phyloP scores from a whole-genome alignment of 1,140 invertebrate genomes.

The Globodera rostochiensis region DNA sequence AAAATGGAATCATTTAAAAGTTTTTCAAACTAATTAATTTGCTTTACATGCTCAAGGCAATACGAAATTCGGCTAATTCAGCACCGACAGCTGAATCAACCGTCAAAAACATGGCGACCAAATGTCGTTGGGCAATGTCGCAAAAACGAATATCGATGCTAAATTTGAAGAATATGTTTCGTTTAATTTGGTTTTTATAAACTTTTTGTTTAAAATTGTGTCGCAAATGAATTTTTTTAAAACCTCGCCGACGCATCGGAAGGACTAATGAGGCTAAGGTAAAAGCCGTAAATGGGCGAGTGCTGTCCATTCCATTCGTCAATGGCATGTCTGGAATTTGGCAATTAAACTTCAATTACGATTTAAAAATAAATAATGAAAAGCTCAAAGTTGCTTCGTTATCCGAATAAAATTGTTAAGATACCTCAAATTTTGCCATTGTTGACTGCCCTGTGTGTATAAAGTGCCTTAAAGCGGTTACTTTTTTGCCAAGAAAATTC shows the following conservation, averaged over 20 bases:
- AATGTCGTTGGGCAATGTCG: conserved; percentile 56
- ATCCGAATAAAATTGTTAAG: background rate
- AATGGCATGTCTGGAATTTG: conserved; percentile 10
- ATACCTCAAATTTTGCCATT: conserved; percentile 26
- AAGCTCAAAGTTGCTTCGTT: background rate
- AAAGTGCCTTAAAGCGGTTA: conserved; percentile 6
- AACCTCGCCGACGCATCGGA: conserved; percentile 13
- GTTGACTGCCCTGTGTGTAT: background rate
- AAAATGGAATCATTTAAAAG: background rate
- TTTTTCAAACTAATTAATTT: background rate
- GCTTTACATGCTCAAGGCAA: conserved; percentile 18
- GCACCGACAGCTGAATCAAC: background rate
- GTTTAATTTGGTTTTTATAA: background rate
- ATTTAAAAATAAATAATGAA: background rate
- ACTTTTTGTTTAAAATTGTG: background rate
- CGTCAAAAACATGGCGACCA: conserved; percentile 54
- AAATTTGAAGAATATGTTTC: background rate
- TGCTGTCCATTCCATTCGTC: conserved; percentile 23
- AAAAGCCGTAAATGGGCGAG: conserved; percentile 4
- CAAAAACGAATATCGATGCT: conserved; percentile 57
- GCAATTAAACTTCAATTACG: no score
- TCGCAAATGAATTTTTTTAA: background rate
- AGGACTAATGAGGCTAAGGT: conserved; percentile 7
- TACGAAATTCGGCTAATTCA: conserved; percentile 10
- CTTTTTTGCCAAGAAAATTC: background rate